Conservation (phyloP, 2,888 invertebrate species). For the Barypeithes pellucidus region DNA sequence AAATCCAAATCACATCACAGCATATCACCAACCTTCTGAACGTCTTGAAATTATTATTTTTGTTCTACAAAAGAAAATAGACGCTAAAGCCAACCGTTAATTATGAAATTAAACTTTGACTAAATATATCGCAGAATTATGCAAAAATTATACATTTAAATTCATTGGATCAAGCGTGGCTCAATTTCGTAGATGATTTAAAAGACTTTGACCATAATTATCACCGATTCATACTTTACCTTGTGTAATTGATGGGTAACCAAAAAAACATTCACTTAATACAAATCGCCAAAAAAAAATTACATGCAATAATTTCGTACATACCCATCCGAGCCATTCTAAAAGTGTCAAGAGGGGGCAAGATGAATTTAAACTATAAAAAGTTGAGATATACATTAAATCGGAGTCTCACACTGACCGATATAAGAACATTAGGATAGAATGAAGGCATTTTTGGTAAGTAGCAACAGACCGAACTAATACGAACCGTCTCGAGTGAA, state of each 20-base stretch:
- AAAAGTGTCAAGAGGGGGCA: constrained; percentile 44
- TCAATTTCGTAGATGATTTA: constrained; percentile 10
- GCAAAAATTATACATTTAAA: too few relatives aligned
- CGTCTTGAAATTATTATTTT: too few relatives aligned
- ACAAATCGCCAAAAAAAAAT: constrained; percentile 50
- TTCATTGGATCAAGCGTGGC: too few relatives aligned
- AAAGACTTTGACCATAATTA: constrained; percentile 45
- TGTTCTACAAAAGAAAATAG: too few relatives aligned
- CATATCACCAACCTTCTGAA: too few relatives aligned
- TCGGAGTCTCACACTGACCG: constrained; percentile 50
- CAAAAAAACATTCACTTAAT: constrained; percentile 50
- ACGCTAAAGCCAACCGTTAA: too few relatives aligned
- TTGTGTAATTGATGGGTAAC: constrained; percentile 43
- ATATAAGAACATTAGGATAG: constrained; percentile 44
- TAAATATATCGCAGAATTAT: too few relatives aligned
- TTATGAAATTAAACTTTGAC: too few relatives aligned
- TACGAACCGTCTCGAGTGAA: constrained; percentile 28
- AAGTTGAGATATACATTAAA: constrained; percentile 49
- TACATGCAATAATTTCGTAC: constrained; percentile 41
- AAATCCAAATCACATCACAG: too few relatives aligned
- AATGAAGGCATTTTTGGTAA: constrained; percentile 60
- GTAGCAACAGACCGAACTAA: constrained; percentile 42
- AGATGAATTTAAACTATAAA: constrained; percentile 49
- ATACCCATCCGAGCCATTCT: constrained; percentile 49
- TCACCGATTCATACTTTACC: constrained; percentile 44